Conservation (phyloP, 2,113 vertebrate species). For the Opisthocomus hoazin region DNA sequence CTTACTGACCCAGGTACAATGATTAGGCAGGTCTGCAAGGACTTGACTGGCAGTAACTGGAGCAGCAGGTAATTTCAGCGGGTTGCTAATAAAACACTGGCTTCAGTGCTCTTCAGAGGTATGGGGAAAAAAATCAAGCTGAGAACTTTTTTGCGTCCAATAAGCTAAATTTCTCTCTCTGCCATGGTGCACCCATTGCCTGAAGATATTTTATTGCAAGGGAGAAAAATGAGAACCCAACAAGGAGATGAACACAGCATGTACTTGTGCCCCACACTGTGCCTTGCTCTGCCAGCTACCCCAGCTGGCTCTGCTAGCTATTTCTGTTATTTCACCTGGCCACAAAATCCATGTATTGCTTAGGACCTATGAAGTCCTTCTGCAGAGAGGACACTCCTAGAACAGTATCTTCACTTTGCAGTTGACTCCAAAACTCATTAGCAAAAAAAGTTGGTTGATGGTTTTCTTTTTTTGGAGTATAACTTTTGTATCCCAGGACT, state of each 20-base stretch:
- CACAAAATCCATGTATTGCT: accelerated
- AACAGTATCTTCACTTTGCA: background rate
- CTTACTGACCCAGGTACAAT: background rate
- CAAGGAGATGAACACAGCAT: background rate
- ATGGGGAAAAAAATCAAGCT: background rate
- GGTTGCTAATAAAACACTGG: background rate
- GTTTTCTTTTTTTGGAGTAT: background rate
- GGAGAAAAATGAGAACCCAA: background rate
- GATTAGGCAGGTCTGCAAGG: background rate
- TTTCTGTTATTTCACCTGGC: background rate
- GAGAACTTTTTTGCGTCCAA: background rate
- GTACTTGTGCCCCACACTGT: background rate
- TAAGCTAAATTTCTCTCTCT: background rate
- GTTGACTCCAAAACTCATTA: background rate
- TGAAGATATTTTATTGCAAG: background rate
- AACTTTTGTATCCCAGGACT: background rate
- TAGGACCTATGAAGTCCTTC: background rate
- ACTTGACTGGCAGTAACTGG: background rate
- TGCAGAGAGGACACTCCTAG: background rate
- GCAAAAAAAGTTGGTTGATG: background rate
- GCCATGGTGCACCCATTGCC: background rate
- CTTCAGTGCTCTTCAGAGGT: background rate
- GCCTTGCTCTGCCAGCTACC: background rate
- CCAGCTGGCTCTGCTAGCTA: background rate
- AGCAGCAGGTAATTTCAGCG: background rate